Evolutionary conservation across 2,888 invertebrate species (phyloP), one percentile per base, ranked within the genome.

Genomic region (Hirtodrosophila confusa): DNA sequence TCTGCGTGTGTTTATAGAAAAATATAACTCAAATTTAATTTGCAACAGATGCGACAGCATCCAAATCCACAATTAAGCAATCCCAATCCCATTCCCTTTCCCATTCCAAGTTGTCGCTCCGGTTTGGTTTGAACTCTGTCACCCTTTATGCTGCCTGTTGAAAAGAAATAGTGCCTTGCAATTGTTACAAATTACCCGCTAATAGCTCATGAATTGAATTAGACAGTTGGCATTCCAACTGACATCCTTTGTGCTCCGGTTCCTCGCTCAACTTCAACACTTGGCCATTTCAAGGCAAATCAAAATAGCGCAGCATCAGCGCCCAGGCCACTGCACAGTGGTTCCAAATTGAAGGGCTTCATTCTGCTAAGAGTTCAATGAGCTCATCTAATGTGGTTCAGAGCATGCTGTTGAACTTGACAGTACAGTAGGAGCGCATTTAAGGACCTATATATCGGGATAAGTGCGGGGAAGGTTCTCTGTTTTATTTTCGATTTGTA

Each of bases 11-110:
- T 79, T 83, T 88, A 83, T 74, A 72, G 69, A 86, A 75, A 74
- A 88, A 85, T 89, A 89, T 89, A 90, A 89, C 87, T 83, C 75
- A 80, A 86, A 88, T 87, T 89, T 89, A 83, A 89, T 89, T 90
- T 89, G 89, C 85, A 90, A 90, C 90, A 90, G 90, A 90, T 90
- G 90, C 86, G 86, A 31, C 82, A 78, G 68, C 78, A 75, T 64
- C 70, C 61, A 55, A 56, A 83, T 56, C 56, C 67, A 68, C 63
- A 78, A 85, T 79, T 72, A 76, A 74, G 66, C 57, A 44, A 47
- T 48, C 51, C 44, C 48, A 39, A 60, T 56, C 39, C 40, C 37
- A 35, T 7, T 31, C 40, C 24, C 53, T n/a, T n/a, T n/a, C 48
- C 24, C 48, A 29, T 35, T 7, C 31, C 7, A 39, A 57, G 53